Base-by-base conservation (phyloP, 2,888 invertebrate species). In the Atherix ibis region DNA sequence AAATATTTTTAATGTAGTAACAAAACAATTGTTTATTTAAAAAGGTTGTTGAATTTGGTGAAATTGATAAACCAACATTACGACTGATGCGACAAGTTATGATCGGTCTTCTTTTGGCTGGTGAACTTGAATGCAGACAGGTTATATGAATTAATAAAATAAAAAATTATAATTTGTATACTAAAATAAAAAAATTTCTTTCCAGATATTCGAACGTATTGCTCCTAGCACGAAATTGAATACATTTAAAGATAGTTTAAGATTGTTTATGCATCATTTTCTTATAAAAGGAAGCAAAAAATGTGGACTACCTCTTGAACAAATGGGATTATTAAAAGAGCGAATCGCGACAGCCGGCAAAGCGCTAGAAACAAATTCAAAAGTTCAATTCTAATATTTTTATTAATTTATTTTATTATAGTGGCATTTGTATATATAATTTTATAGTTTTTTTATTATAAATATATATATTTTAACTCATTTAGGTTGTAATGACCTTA, bases 201-300 rank as follows among this genome's bases (percentile, higher is more conserved):
- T 67, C 58, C 5, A 45, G 40, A 76, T 79, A 1, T 91, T 91
- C 57, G 66, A 72, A 33, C 69, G 80, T 37, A 71, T 89, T 32
- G 68, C 80, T 0, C 68, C 70, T 35, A 71, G 82, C 1, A 67
- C 76, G 0, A 81, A 87, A 53, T 63, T 91, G 8, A 74, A 76
- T 50, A 66, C 77, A 49, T 82, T 92, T 45, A 71, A 83, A 35
- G 88, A 89, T 52, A 82, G 87, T 44, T 59, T 92, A 3, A 65
- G 79, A 28, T 59, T 92, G 6, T 92, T 92, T 52, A 75, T 92
- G 51, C 79, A 77, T 51, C 88, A 89, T 56, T 92, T 92, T 48
- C 57, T 92, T 15, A 52, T 88, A 3, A 75, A 71, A 47, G 73
- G 74, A 46, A 62, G 70, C 4, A 69, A 68, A 4, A 62, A 64